Evolutionary conservation across 1,140 invertebrate species (phyloP), one percentile per base, ranked within the genome.

Genomic region (Charaxes varanes): DNA sequence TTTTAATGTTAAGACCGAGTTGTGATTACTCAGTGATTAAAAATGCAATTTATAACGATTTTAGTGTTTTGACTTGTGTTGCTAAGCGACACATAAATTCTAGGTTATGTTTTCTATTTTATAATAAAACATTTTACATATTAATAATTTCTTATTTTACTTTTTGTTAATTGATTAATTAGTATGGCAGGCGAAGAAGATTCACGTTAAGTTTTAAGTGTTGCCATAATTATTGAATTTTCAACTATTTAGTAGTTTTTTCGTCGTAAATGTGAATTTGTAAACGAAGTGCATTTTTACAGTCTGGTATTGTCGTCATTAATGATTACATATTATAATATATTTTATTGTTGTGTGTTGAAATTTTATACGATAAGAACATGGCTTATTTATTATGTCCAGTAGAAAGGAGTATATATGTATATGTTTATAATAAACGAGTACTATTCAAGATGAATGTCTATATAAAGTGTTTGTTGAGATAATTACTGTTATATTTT

Each of bases 271-370:
- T 38, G 3, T 56, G 52, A 19, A 40, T 35, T 60, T 51, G 50
- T 38, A 41, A 61, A 65, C 47, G 58, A 60, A 59, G 63, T 73
- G 73, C 69, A 77, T 80, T 78, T 78, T 62, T 63, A 68, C 47
- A 56, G 58, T 65, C 41, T 70, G 58, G 50, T 60, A 57, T 56
- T 60, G 15, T 46, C 36, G 48, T 45, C 45, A 46, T 54, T 60
- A 62, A 59, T 43, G 44, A 56, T 73, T 54, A 44, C 50, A 37
- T 41, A 45, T 23, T n/a, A 15, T 27, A 40, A 57, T 59, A 67
- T 61, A 69, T 62, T 63, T 59, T 63, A 47, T 53, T 72, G 53
- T 68, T 62, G 51, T 57, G 41, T 67, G 54, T 54, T 53, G 43
- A 57, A 31, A 36, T 55, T 46, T 33, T 36, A 44, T 19, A 10